These are phyloP conservation scores for Adela reaumurella DNA, from an alignment of 2,888 invertebrate species.

Conservation along the genomic window DNA sequence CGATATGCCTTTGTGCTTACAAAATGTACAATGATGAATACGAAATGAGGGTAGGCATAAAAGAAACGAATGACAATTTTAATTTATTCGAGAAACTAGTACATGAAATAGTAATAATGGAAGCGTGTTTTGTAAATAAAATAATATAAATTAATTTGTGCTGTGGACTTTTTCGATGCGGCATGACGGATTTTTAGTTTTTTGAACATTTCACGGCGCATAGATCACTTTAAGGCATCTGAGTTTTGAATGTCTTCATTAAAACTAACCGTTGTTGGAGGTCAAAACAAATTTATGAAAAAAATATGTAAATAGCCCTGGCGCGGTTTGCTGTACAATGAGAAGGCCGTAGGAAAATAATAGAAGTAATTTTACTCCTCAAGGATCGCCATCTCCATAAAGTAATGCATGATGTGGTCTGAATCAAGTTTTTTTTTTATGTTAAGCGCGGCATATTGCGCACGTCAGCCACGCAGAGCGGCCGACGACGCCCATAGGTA, in stretches of 20 bases:
- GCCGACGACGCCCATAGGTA: no score
- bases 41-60: constrained; percentile 55
- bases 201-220: constrained; percentile 52
- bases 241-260: constrained; percentile 45
- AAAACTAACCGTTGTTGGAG: neutral
- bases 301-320: no score
- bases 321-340: no score
- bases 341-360: no score
- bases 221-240: constrained; percentile 36
- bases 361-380: no score
- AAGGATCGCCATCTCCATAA: no score
- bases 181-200: constrained; percentile 26
- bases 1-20: constrained; percentile 48
- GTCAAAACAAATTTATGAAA: no score
- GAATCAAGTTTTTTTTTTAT: no score
- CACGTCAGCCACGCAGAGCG: no score
- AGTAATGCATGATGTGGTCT: no score
- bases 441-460: no score
- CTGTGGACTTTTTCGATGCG: constrained; percentile 22
- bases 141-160: constrained; percentile 47
- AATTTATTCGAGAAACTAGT: constrained; percentile 51
- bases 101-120: constrained; percentile 56
- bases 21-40: constrained; percentile 54
- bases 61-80: constrained; percentile 51
- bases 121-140: constrained; percentile 54